phyloP scores from a whole-genome alignment of 2,888 invertebrate species.

The Epirrhoe alternata region DNA sequence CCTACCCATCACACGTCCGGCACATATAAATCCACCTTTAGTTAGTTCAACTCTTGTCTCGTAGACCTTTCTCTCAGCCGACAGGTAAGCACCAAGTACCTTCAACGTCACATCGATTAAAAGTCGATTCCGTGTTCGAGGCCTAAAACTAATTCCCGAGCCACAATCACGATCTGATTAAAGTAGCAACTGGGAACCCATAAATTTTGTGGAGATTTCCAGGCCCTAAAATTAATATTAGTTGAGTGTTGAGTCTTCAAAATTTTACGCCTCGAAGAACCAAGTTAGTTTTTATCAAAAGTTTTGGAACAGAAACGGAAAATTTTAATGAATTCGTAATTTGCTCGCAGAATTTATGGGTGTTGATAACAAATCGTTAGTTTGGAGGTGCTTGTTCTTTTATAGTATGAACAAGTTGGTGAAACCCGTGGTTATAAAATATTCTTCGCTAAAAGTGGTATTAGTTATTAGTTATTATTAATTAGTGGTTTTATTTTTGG shows the following conservation, averaged over 20 bases:
- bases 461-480: too few species aligned
- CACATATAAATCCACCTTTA: too few species aligned
- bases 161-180: slow-evolving; percentile 41
- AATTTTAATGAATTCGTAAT: slow-evolving; percentile 12
- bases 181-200: slow-evolving; percentile 35
- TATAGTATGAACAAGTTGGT: neutral
- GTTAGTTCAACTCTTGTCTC: neutral
- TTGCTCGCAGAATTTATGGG: slow-evolving; percentile 3
- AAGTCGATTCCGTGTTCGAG: slow-evolving; percentile 14
- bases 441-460: too few species aligned
- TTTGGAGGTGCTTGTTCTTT: neutral
- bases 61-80: slow-evolving; percentile 2
- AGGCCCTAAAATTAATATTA: slow-evolving; percentile 43
- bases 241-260: slow-evolving; percentile 31
- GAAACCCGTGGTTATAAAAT: neutral
- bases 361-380: slow-evolving; percentile 5
- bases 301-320: slow-evolving; percentile 12
- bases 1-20: too few species aligned
- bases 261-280: slow-evolving; percentile 32
- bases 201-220: slow-evolving; percentile 44
- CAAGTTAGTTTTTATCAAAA: slow-evolving; percentile 29
- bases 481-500: too few species aligned
- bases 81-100: neutral
- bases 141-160: slow-evolving; percentile 34
- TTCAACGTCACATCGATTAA: slow-evolving; percentile 26